phyloP scores from a whole-genome alignment of 2,113 vertebrate species.

The Melanotaenia duboulayi region DNA sequence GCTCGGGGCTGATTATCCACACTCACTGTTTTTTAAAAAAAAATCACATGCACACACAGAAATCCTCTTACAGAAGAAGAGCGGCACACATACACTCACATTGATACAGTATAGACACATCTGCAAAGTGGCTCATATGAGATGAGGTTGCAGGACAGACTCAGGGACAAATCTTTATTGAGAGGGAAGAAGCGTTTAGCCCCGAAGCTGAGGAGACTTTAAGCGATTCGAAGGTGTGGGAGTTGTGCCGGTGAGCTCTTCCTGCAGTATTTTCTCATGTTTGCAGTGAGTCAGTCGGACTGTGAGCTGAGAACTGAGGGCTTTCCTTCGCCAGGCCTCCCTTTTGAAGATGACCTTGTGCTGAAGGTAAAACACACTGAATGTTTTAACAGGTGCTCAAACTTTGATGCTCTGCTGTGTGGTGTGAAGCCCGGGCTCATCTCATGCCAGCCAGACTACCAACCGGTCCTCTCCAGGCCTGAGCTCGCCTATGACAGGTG shows the following conservation, averaged over 20 bases:
- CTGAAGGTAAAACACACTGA: slow-evolving; percentile 52
- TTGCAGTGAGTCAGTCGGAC: slow-evolving; percentile 23
- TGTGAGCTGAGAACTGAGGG: slow-evolving; percentile 35
- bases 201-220: slow-evolving; percentile 67
- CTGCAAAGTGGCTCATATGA: slow-evolving; percentile 52
- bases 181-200: slow-evolving; percentile 67
- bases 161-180: slow-evolving; percentile 58
- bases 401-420: slow-evolving; percentile 51
- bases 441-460: slow-evolving; percentile 38
- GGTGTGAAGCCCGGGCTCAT: slow-evolving; percentile 35
- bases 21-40: slow-evolving; percentile 68
- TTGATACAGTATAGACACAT: slow-evolving; percentile 32
- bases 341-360: slow-evolving; percentile 71
- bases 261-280: slow-evolving; percentile 37
- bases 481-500: slow-evolving; percentile 42
- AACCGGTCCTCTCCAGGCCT: slow-evolving; percentile 41
- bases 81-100: slow-evolving; percentile 22
- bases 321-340: slow-evolving; percentile 38
- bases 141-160: slow-evolving; percentile 43
- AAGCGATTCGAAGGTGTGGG: slow-evolving; percentile 56
- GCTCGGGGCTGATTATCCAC: slow-evolving; percentile 71
- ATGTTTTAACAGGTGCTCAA: slow-evolving; percentile 63
- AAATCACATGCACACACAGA: slow-evolving; percentile 44
- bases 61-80: slow-evolving; percentile 48
- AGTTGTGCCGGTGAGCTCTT: slow-evolving; percentile 35